Evolutionary conservation across 2,888 invertebrate genomes (phyloP), one percentile per base, ranked within the genome.

Genomic region (Trachelus tabidus): DNA sequence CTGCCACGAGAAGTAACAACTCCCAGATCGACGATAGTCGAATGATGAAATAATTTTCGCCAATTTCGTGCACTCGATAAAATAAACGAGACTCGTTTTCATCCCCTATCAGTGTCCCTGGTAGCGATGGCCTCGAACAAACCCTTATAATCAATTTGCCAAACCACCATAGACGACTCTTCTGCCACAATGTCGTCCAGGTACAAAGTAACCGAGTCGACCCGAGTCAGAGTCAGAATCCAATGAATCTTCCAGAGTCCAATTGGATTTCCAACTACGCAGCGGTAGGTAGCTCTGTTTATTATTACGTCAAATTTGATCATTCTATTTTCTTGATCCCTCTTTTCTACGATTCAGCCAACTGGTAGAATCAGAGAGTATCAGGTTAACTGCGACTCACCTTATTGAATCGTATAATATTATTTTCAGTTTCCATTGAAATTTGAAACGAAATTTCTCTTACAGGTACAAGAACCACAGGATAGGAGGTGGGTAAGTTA

Each of bases 231-330:
- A 56, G 9, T 56, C 40, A 56, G 23, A 23, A 56, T 56, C 40
- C 40, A 56, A 56, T 56, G 40, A 56, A 56, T 56, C 23, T 56
- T 9, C 40, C 15, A 56, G 40, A 6, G 40, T 0, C 87, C 77
- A 76, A 90, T 87, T 79, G 92, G 81, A 1, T 88, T 88, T 37
- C 86, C 88, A 11, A 92, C 90, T 75, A 91, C 91, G 12, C 73
- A 76, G 83, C 23, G 6, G 40, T 56, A 56, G 23, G 40, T 23
- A 56, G 40, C 23, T 56, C 40, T 56, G 40, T 56, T 56, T 56
- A 56, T 56, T 56, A 56, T 56, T 15, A 23, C 15, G 23, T 56
- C 23, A 56, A 56, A 56, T 23, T 40, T 6, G 23, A 56, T 56
- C 23, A 56, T 23, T 4, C 15, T 56, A 56, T 56, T 23, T 56